Percentiles rank a stretch among this genome's conserved stretches.
Evolutionary conservation across 2,797 vertebrate species (phyloP).

Genomic region (Triplophysa bombifrons): DNA sequence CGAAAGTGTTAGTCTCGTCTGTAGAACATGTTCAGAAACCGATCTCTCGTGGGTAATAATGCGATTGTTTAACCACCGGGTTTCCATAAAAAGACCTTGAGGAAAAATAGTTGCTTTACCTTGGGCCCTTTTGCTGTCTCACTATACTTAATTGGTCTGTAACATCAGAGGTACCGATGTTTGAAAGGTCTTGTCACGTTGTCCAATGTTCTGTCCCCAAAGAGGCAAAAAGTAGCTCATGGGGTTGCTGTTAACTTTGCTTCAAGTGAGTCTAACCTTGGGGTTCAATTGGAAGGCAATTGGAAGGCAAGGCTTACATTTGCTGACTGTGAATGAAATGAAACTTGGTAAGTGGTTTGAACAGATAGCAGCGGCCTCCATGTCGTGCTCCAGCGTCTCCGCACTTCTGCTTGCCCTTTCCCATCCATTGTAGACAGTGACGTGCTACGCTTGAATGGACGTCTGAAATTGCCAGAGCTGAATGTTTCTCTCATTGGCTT

Average conservation of each 20-base stretch:
- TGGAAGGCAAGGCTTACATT: slow-evolving; percentile 18
- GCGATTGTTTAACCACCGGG: slow-evolving; percentile 44
- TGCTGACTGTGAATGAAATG: slow-evolving; percentile 19
- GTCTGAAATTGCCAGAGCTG: slow-evolving; percentile 30
- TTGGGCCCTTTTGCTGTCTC: slow-evolving; percentile 41
- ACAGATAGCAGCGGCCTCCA: slow-evolving; percentile 9
- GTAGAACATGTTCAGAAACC: slow-evolving; percentile 50
- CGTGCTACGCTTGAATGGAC: slow-evolving; percentile 22
- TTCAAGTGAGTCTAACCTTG: slow-evolving; percentile 11
- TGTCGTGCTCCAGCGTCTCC: background rate
- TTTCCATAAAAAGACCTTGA: slow-evolving; percentile 13
- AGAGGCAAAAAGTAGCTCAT: background rate
- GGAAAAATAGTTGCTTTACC: slow-evolving; percentile 21
- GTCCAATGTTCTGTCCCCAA: slow-evolving; percentile 25
- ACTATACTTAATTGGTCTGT: slow-evolving; percentile 55
- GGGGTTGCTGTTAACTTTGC: background rate
- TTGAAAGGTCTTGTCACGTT: slow-evolving; percentile 56
- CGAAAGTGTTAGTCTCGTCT: slow-evolving; percentile 52
- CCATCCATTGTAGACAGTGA: slow-evolving; percentile 23
- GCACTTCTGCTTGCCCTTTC: slow-evolving; percentile 18
- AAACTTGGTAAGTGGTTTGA: slow-evolving; percentile 31
- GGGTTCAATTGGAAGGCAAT: background rate
- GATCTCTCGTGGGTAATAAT: slow-evolving; percentile 49
- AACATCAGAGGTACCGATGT: slow-evolving; percentile 49
- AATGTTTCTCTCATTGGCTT: slow-evolving; percentile 50